Evolutionary conservation across 2,888 invertebrate species (phyloP).

Genomic region (Theretra japonica): DNA sequence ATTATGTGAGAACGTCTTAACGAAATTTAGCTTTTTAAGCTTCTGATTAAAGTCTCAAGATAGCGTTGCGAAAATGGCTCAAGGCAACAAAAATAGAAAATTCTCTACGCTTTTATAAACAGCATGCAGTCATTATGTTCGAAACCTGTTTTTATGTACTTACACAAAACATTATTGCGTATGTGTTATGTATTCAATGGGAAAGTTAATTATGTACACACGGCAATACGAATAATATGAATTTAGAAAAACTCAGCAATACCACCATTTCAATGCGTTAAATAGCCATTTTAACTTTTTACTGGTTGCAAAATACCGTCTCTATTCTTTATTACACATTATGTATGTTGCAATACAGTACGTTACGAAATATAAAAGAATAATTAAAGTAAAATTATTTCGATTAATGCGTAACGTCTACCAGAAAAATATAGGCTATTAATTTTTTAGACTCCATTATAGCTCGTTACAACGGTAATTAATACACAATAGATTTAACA

Average conservation of each 20-base stretch:
- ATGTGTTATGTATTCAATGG: constrained; percentile 7
- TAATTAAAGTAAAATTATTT: constrained; percentile 12
- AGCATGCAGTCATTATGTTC: background rate
- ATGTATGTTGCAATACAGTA: background rate
- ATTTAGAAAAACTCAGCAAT: background rate
- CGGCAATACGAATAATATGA: background rate
- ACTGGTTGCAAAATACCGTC: background rate
- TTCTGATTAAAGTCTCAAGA: no score
- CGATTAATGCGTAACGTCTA: background rate
- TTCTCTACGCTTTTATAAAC: background rate
- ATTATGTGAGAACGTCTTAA: no score
- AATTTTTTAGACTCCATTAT: background rate
- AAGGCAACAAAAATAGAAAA: no score
- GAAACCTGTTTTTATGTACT: background rate
- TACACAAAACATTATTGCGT: background rate
- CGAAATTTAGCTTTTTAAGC: no score
- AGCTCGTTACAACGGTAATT: background rate
- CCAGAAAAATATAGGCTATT: background rate
- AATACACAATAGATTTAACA: background rate
- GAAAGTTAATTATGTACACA: constrained; percentile 6
- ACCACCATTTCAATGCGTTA: background rate
- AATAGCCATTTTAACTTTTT: background rate
- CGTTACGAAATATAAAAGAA: background rate
- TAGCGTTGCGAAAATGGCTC: no score
- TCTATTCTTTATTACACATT: background rate